Base-by-base conservation (phyloP, 30 jellyfish, hydroid and myxozoan genomes). In the Hydra vulgaris region DNA sequence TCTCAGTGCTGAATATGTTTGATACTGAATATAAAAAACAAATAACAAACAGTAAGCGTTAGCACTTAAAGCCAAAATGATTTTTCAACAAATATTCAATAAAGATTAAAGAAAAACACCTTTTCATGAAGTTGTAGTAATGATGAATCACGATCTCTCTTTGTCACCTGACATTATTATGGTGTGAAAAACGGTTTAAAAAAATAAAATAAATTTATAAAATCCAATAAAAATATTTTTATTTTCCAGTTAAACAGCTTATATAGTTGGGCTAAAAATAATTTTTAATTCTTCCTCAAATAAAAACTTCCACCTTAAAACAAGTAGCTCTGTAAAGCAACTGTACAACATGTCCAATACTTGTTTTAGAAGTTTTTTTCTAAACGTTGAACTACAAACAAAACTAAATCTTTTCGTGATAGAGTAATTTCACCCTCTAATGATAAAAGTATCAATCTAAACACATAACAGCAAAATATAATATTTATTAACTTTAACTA, bases 331-430 rank as follows among this genome's bases (percentile, higher is more conserved):
- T 61, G 86, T 92, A 92, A 19, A 92, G 85, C 78, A 92, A 74
- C 70, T 92, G n/a, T 23, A 92, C 98, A 71, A 92, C 98, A 92
- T 92, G 98, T 23, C 98, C 98, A 86, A 92, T 92, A 79, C 98
- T 92, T 67, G 98, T 92, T 61, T 92, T 92, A 8, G 98, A 92
- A 1, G 96, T 96, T 84, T 92, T 80, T 24, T 70, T 92, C 96
- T 76, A 92, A 61, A 55, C 92, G 81, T 74, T 92, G 98, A 22
- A 92, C 96, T 52, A 92, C 98, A 74, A 81, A n/a, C n/a, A n/a
- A n/a, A n/a, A n/a, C n/a, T n/a, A n/a, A n/a, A n/a, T n/a, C n/a
- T n/a, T n/a, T n/a, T n/a, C n/a, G n/a, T n/a, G n/a, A n/a, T n/a
- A n/a, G n/a, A n/a, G n/a, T n/a, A n/a, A n/a, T n/a, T n/a, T 76